Percentiles rank a stretch among this genome's conserved stretches.
Evolutionary conservation across 2,797 vertebrate genomes (phyloP).

Genomic region (Sibirionetta formosa): DNA sequence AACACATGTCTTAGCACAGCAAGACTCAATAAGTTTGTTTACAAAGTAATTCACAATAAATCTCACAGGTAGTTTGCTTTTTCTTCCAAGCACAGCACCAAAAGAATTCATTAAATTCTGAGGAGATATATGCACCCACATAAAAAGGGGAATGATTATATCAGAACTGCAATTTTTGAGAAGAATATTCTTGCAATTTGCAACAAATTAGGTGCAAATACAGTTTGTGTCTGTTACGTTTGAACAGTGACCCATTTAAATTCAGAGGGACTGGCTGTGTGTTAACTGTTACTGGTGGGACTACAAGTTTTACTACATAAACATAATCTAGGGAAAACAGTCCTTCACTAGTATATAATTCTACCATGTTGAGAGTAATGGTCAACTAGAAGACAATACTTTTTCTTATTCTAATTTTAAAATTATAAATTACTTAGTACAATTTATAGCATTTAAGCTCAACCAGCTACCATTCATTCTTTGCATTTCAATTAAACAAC

Average conservation of each 20-base stretch:
- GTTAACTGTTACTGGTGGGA: neutral
- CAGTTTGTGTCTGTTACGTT: neutral
- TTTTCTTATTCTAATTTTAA: neutral
- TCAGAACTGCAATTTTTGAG: neutral
- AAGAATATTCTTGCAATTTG: neutral
- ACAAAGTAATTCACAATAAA: slow-evolving; percentile 39
- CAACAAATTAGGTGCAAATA: neutral
- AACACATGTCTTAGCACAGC: neutral
- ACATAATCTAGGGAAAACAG: neutral
- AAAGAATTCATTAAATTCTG: neutral
- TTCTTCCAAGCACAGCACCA: neutral
- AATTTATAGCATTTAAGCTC: neutral
- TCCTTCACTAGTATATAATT: neutral
- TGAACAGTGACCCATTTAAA: neutral
- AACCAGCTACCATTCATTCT: neutral
- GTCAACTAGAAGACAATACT: neutral
- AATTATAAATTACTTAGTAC: neutral
- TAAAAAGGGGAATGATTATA: neutral
- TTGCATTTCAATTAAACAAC: slow-evolving; percentile 18
- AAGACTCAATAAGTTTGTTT: slow-evolving; percentile 42
- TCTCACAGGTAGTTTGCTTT: slow-evolving; percentile 31
- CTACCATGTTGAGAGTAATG: neutral
- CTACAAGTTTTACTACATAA: neutral
- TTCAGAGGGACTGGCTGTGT: neutral
- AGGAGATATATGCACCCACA: fast-evolving